These are phyloP conservation scores for Lithosia quadra DNA, from an alignment of 2,888 invertebrate species.

Conservation along the genomic window DNA sequence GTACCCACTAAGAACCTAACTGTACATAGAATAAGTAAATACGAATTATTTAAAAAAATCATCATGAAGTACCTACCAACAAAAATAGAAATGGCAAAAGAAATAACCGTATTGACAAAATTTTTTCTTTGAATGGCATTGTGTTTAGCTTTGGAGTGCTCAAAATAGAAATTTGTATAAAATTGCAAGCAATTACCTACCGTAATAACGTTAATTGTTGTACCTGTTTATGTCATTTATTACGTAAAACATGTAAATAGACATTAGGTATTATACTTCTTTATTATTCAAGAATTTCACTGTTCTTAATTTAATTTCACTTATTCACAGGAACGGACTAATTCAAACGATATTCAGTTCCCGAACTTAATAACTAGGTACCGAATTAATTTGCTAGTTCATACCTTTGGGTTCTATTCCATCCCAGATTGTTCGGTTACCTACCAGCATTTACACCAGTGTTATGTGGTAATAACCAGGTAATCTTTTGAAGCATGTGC, in stretches of 20 bases:
- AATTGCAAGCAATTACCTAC: not conserved
- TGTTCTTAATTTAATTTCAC: constrained; percentile 24
- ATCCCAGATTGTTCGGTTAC: constrained; percentile 36
- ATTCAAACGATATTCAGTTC: not conserved
- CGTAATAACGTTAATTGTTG: not conserved
- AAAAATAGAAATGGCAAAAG: no score
- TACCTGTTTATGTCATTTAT: not conserved
- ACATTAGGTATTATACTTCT: not conserved
- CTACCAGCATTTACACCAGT: constrained; percentile 42
- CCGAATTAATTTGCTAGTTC: not conserved
- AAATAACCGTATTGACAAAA: not conserved
- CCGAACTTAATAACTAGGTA: no score
- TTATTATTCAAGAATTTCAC: constrained; percentile 39
- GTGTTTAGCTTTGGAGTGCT: not conserved
- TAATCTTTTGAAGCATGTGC: constrained; percentile 28
- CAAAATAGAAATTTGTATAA: constrained; percentile 1
- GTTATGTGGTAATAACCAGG: constrained; percentile 44
- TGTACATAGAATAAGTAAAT: no score
- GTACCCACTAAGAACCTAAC: no score
- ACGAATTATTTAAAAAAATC: no score
- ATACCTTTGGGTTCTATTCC: constrained; percentile 3
- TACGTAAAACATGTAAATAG: not conserved
- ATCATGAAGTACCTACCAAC: no score
- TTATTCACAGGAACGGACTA: constrained; percentile 6
- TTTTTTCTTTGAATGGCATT: not conserved